Evolutionary conservation across 2,797 vertebrate species (phyloP), one percentile per base, ranked within the genome.

Genomic region (Peromyscus melanophrys): DNA sequence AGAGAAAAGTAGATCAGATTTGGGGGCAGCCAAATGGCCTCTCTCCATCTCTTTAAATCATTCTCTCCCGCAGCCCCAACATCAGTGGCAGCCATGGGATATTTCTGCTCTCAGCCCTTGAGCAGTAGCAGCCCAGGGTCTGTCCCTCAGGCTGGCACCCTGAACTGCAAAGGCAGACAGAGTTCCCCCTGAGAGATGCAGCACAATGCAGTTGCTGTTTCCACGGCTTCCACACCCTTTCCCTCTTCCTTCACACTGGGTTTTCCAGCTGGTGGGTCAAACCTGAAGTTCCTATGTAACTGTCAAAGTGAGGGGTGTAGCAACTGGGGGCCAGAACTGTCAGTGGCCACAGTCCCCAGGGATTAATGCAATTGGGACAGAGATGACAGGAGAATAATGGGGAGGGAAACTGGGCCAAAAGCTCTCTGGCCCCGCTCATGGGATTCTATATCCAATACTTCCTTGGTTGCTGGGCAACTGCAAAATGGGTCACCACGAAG

Each of bases 21-120:
- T 92, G 83, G 94, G 96, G 92, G 87, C 95, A 77, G 97, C 92
- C 93, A 95, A 95, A 94, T 83, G 94, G 95, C 92, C 90, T 96
- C 87, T 71, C 86, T 95, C 96, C 94, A 89, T 96, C 96, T 90
- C 95, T 76, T 92, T 96, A 97, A 97, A 97, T 98, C 97, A 97
- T 49, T 89, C 84, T 76, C 63, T 63, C 13, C 3, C 73, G 71
- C 43, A 6, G 95, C 59, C 94, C 25, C 1, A 88, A 85, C 0
- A 2, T 76, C 40, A 52, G 4, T 11, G 76, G 90, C 91, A 40
- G 87, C 61, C 81, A 4, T 1, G 17, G 80, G 86, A 34, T 82
- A 81, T 88, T 95, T 97, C 77, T 4, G 0, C 90, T 81, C 86
- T 87, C 61, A 75, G 87, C 46, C 46, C 59, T 77, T 2, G 1